Conservation (phyloP, 2,113 vertebrate genomes). For the Myocastor coypus region DNA sequence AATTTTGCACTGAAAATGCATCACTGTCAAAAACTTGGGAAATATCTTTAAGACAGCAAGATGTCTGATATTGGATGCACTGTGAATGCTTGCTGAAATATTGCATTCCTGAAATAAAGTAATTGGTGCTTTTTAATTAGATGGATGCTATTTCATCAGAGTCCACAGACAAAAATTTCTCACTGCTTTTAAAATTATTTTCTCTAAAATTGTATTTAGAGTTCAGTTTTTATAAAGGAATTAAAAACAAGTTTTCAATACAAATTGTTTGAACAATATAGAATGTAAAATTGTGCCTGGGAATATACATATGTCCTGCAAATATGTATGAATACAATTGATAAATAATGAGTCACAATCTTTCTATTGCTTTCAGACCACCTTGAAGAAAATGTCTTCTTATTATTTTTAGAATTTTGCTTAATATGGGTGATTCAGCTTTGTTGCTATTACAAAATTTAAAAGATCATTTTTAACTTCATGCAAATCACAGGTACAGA, state of each 20-base stretch:
- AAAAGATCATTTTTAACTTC: not conserved
- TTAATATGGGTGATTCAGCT: not conserved
- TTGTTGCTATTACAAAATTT: not conserved
- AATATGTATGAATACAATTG: not conserved
- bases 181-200: not conserved
- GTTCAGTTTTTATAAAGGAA: not conserved
- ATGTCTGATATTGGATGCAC: not conserved
- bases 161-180: not conserved
- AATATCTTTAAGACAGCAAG: not conserved
- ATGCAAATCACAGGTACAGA: not conserved
- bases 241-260: not conserved
- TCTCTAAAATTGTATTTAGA: not conserved
- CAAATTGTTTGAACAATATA: not conserved
- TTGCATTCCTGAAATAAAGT: not conserved
- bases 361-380: not conserved
- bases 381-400: not conserved
- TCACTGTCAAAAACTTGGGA: not conserved
- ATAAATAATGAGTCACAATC: not conserved
- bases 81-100: not conserved
- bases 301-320: not conserved
- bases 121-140: not conserved
- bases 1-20: not conserved
- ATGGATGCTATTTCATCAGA: not conserved
- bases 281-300: not conserved
- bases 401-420: not conserved